Conservation (phyloP, 1,140 invertebrate genomes). For the Lucilia sericata region DNA sequence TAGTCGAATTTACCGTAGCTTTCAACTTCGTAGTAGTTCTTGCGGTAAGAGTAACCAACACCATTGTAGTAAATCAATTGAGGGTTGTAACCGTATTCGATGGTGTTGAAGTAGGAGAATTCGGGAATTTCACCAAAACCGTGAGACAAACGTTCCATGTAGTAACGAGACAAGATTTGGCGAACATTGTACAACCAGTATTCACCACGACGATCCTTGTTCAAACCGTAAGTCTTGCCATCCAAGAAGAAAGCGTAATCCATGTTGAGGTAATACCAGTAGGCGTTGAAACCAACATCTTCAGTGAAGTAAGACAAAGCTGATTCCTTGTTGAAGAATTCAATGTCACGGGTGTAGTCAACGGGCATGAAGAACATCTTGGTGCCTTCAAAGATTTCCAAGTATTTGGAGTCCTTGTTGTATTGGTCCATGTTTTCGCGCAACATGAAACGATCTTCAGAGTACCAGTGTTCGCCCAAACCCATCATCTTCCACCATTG, state of each 20-base stretch:
- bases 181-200: constrained; percentile 73
- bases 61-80: constrained; percentile 76
- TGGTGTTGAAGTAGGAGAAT: constrained; percentile 70
- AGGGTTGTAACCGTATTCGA: constrained; percentile 76
- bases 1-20: constrained; percentile 60
- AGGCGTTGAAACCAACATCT: constrained; percentile 77
- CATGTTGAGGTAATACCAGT: constrained; percentile 76
- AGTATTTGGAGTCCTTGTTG: constrained; percentile 53
- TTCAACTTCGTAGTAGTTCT: constrained; percentile 60
- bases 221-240: constrained; percentile 68
- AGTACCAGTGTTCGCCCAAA: constrained; percentile 58
- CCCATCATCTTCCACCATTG: constrained; percentile 68
- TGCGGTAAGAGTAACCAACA: constrained; percentile 73
- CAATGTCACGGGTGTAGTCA: constrained; percentile 71
- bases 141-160: constrained; percentile 77
- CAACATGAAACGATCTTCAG: constrained; percentile 57
- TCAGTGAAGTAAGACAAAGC: constrained; percentile 81
- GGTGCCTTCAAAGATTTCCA: constrained; percentile 51
- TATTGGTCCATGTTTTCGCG: constrained; percentile 55
- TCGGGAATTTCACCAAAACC: constrained; percentile 73
- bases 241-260: constrained; percentile 75
- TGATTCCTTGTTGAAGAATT: constrained; percentile 71
- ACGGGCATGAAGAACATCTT: constrained; percentile 71
- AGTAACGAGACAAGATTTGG: constrained; percentile 75
- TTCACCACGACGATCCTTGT: constrained; percentile 74